A percentile compares a stretch with the other conserved stretches of the same genome.
These are phyloP conservation scores for Lypha dubia DNA, from an alignment of 2,888 invertebrate genomes.

Conservation along the genomic window DNA sequence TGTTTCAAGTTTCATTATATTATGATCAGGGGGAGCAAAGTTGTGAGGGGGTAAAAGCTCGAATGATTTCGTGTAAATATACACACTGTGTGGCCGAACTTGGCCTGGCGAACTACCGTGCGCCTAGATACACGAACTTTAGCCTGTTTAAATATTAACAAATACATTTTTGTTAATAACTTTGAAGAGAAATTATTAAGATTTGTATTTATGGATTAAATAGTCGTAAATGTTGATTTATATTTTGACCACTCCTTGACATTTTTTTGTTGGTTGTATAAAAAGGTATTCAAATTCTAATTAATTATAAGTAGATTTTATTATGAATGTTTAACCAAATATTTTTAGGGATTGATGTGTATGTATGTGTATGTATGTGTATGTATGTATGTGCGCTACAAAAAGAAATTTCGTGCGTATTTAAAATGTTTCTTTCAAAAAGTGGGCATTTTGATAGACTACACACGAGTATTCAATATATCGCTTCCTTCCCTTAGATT, in stretches of 20 bases:
- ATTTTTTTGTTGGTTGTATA: background rate
- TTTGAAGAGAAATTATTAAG: conserved; percentile 2
- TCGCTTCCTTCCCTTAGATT: background rate
- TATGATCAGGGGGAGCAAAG: too few relatives aligned
- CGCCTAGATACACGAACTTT: too few relatives aligned
- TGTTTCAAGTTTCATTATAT: too few relatives aligned
- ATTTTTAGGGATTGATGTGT: conserved; percentile 3
- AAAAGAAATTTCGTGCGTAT: conserved; percentile 44
- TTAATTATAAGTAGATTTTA: conserved; percentile 23
- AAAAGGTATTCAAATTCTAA: conserved; percentile 19
- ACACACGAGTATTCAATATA: conserved; percentile 46
- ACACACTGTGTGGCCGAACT: too few relatives aligned
- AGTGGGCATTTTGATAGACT: background rate
- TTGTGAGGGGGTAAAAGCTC: too few relatives aligned
- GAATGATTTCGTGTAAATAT: too few relatives aligned
- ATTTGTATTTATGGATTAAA: background rate
- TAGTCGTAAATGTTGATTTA: background rate
- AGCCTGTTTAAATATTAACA: background rate
- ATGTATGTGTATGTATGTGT: too few relatives aligned
- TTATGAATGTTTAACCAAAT: background rate
- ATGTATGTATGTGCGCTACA: too few relatives aligned
- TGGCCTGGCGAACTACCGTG: too few relatives aligned
- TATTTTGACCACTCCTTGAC: conserved; percentile 22
- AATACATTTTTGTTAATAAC: background rate
- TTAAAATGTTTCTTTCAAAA: background rate